phyloP scores from a whole-genome alignment of 2,797 vertebrate species.

The Tenualosa ilisha region DNA sequence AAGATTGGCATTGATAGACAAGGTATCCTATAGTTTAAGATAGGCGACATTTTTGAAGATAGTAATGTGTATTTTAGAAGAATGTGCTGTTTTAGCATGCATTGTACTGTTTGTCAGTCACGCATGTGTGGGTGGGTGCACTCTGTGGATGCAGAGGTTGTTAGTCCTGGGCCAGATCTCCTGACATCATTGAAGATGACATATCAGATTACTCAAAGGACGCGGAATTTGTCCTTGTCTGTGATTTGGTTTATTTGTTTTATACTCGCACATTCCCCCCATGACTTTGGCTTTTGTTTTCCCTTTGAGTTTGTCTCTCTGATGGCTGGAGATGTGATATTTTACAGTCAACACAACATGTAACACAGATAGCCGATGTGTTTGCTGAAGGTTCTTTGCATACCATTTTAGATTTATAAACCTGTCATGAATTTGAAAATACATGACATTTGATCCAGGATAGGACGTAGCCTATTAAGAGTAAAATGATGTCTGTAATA shows the following conservation, averaged over 20 bases:
- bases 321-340: not conserved
- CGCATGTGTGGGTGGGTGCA: slow-evolving; percentile 37
- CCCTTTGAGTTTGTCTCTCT: not conserved
- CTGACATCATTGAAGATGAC: slow-evolving; percentile 79
- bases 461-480: not conserved
- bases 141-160: slow-evolving; percentile 42
- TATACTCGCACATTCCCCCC: slow-evolving; percentile 37
- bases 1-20: not conserved
- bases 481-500: not conserved
- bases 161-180: slow-evolving; percentile 64
- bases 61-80: not conserved
- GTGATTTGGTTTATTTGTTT: slow-evolving; percentile 68
- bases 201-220: slow-evolving; percentile 86
- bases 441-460: not conserved
- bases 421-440: not conserved
- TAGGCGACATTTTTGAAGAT: not conserved
- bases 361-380: not conserved
- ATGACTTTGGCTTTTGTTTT: not conserved
- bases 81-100: not conserved
- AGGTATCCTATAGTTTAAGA: not conserved
- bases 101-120: not conserved
- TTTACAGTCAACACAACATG: not conserved
- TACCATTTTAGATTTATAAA: not conserved
- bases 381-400: not conserved
- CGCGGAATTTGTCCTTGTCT: slow-evolving; percentile 87